Percentiles rank a stretch among this genome's conserved stretches.
These are phyloP conservation scores for Cyclina sinensis DNA, from an alignment of 1,140 invertebrate genomes.

Conservation along the genomic window DNA sequence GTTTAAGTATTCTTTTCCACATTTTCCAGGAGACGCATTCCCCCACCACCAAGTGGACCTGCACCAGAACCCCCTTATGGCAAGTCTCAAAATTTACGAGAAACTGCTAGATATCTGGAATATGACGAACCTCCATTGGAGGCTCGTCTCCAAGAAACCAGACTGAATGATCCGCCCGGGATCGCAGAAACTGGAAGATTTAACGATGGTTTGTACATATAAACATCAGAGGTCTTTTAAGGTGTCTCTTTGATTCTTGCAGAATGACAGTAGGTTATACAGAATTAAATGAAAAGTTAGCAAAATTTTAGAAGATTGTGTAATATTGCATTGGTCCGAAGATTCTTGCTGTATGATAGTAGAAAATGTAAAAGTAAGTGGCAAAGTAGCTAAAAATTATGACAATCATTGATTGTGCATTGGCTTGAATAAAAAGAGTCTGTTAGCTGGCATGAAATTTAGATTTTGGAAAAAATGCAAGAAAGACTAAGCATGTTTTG, in stretches of 20 bases:
- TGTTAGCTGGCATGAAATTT: too few species aligned
- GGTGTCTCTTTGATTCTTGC: conserved; percentile 30
- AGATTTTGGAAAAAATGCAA: too few species aligned
- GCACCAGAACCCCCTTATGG: conserved; percentile 76
- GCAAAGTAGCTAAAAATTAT: too few species aligned
- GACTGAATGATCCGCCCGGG: conserved; percentile 20
- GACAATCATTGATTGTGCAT: too few species aligned
- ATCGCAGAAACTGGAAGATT: conserved; percentile 44
- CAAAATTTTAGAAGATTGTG: too few species aligned
- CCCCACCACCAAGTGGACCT: conserved; percentile 76
- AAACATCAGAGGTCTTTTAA: not conserved
- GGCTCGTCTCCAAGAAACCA: conserved; percentile 29
- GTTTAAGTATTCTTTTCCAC: too few species aligned
- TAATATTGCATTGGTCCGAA: too few species aligned
- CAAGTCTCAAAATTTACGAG: conserved; percentile 54
- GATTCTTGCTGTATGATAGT: too few species aligned
- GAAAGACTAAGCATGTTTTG: too few species aligned
- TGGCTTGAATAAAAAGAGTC: too few species aligned
- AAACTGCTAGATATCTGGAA: conserved; percentile 11
- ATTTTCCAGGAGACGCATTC: conserved; percentile 72
- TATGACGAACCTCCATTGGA: conserved; percentile 26
- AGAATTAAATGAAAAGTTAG: too few species aligned
- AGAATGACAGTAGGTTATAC: not conserved
- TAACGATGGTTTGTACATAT: conserved; percentile 59
- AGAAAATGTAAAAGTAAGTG: too few species aligned